Evolutionary conservation across 2,797 vertebrate genomes (phyloP).

Genomic region (Hypotaenidia philippensis): DNA sequence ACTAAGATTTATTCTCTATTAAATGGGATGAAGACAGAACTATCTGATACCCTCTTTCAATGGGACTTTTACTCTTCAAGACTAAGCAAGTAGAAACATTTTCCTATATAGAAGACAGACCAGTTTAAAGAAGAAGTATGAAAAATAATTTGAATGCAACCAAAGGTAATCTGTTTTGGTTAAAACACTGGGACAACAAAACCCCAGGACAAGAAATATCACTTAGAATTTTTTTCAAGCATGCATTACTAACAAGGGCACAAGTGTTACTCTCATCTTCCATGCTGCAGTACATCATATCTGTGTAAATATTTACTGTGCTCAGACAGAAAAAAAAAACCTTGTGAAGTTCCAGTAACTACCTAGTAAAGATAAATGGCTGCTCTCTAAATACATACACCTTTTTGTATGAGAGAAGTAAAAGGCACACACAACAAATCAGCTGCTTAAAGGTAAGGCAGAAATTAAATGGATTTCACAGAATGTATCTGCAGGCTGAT

Average conservation of each 20-base stretch:
- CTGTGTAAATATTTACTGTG: constrained; percentile 18
- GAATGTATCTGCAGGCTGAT: neutral
- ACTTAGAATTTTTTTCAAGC: neutral
- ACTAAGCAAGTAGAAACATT: neutral
- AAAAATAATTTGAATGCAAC: neutral
- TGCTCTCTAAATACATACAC: neutral
- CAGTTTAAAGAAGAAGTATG: neutral
- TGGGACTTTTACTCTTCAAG: neutral
- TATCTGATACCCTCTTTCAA: neutral
- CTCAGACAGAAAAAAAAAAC: neutral
- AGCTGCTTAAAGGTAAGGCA: neutral
- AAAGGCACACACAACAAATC: neutral
- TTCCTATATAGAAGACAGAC: neutral
- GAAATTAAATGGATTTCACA: neutral
- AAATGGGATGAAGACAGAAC: neutral
- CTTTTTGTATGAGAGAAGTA: neutral
- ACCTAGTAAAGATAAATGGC: neutral
- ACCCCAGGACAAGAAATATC: neutral
- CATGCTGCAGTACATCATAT: neutral
- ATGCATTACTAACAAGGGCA: neutral
- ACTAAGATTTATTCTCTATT: neutral
- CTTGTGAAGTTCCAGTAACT: neutral
- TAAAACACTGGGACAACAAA: neutral
- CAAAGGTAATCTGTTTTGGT: neutral
- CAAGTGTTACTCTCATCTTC: neutral